These are phyloP conservation scores for Elegia similella DNA, from an alignment of 2,888 invertebrate genomes.

Conservation along the genomic window DNA sequence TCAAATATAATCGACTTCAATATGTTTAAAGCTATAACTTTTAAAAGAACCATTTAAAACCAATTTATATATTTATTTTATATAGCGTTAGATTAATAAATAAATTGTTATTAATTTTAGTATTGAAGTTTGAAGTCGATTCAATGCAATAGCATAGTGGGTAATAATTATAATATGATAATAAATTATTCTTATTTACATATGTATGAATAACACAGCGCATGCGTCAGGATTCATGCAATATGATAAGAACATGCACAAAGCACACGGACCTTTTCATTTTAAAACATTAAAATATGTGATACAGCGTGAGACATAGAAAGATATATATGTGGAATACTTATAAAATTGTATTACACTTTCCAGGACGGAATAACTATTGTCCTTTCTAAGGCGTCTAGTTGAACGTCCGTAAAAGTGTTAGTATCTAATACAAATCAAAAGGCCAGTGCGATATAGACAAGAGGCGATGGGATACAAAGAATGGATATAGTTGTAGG, in stretches of 20 bases:
- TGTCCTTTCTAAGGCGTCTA: too few species aligned
- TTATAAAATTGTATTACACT: too few species aligned
- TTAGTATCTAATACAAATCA: slow-evolving; percentile 37
- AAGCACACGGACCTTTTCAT: slow-evolving; percentile 50
- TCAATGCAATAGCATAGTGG: slow-evolving; percentile 6
- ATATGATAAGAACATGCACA: slow-evolving; percentile 52
- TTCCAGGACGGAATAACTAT: too few species aligned
- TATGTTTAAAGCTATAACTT: background rate
- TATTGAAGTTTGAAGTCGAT: slow-evolving; percentile 23
- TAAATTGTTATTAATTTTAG: background rate
- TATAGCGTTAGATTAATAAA: background rate
- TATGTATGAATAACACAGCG: slow-evolving; percentile 42
- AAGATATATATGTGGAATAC: too few species aligned
- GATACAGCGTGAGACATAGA: too few species aligned
- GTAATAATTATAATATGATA: too few species aligned
- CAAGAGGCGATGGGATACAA: slow-evolving; percentile 47
- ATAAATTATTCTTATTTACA: too few species aligned
- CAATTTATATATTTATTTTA: background rate
- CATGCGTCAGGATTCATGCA: slow-evolving; percentile 62
- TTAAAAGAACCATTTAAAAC: slow-evolving; percentile 1
- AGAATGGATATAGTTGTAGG: slow-evolving; percentile 60
- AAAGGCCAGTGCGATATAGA: slow-evolving; percentile 58
- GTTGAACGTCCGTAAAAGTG: too few species aligned
- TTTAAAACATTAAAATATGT: slow-evolving; percentile 23
- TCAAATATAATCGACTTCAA: slow-evolving; percentile 35